Evolutionary conservation across 2,888 invertebrate genomes (phyloP).

Genomic region (Pammene aurita): DNA sequence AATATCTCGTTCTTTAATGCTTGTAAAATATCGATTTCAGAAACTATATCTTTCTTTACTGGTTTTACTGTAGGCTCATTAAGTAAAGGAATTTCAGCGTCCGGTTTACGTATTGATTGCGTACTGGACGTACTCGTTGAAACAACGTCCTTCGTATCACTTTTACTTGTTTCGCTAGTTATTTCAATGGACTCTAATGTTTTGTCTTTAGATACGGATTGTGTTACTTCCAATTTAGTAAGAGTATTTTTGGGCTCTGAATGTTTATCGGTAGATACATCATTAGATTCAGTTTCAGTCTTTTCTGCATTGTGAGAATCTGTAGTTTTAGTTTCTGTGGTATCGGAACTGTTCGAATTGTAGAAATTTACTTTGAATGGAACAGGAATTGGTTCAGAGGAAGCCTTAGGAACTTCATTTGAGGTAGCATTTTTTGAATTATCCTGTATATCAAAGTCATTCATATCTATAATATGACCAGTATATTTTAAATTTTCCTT

Average conservation of each 20-base stretch:
- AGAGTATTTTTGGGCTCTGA: background rate
- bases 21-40: slow-evolving; percentile 78
- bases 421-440: slow-evolving; percentile 20
- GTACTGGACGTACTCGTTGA: background rate
- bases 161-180: background rate
- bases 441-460: slow-evolving; percentile 34
- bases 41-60: slow-evolving; percentile 58
- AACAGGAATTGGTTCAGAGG: slow-evolving; percentile 10
- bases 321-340: slow-evolving; percentile 18
- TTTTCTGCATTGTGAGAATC: slow-evolving; percentile 22
- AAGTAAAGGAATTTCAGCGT: slow-evolving; percentile 65
- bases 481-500: background rate
- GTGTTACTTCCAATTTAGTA: background rate
- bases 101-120: background rate
- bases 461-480: slow-evolving; percentile 25
- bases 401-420: slow-evolving; percentile 7
- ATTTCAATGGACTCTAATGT: background rate
- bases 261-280: background rate
- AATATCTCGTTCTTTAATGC: slow-evolving; percentile 78
- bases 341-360: slow-evolving; percentile 52
- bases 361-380: slow-evolving; percentile 65
- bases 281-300: background rate
- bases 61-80: slow-evolving; percentile 57
- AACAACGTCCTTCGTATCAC: background rate
- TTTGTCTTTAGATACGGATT: background rate